Conservation (phyloP, 2,797 vertebrate species). For the Lepilemur septentrionalis region DNA sequence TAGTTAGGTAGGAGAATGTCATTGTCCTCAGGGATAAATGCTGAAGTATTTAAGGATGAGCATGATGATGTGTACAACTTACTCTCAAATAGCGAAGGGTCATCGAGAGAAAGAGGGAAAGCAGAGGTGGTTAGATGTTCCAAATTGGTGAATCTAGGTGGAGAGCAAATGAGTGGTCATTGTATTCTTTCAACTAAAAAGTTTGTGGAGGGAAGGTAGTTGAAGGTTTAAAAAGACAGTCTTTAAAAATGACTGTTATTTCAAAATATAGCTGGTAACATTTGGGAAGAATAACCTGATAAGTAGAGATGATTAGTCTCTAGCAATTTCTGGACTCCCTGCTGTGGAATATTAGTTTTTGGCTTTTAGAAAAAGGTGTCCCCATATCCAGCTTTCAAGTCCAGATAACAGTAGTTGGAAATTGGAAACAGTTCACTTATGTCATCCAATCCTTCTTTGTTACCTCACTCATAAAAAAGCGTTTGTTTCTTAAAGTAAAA, state of each 20-base stretch:
- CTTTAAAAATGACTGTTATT: neutral
- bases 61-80: neutral
- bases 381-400: slow-evolving; percentile 58
- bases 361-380: slow-evolving; percentile 59
- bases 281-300: slow-evolving; percentile 38
- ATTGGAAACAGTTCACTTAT: slow-evolving; percentile 69
- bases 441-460: slow-evolving; percentile 69
- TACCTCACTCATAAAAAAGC: slow-evolving; percentile 64
- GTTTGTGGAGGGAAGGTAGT: neutral
- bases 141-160: neutral
- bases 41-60: neutral
- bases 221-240: slow-evolving; percentile 16
- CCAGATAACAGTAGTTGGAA: slow-evolving; percentile 64
- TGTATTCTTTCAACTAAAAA: neutral
- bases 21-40: neutral
- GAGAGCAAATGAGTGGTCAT: neutral
- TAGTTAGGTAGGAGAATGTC: neutral
- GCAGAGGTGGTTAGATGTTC: neutral
- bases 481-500: slow-evolving; percentile 75
- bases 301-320: slow-evolving; percentile 26
- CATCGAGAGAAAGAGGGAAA: neutral
- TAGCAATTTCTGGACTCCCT: slow-evolving; percentile 24
- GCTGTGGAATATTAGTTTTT: slow-evolving; percentile 61
- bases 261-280: slow-evolving; percentile 13
- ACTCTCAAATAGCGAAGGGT: neutral